phyloP scores from a whole-genome alignment of 2,113 vertebrate genomes.

The Isichthys henryi region DNA sequence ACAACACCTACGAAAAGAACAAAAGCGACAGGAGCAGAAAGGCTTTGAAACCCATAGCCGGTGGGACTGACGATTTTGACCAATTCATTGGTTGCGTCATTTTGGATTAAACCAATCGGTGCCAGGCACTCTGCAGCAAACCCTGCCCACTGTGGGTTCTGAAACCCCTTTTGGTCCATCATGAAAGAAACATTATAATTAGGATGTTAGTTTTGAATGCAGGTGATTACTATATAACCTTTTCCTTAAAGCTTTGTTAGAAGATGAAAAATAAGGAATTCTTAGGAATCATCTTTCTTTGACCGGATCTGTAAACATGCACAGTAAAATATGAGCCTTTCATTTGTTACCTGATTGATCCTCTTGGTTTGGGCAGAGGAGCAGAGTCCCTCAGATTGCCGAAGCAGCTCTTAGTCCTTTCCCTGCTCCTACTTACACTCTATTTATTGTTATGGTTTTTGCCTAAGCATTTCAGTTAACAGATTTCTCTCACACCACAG shows the following conservation, averaged over 20 bases:
- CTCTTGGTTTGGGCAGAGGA: neutral
- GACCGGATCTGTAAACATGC: neutral
- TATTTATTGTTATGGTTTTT: constrained; percentile 37
- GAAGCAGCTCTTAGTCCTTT: neutral
- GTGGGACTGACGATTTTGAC: neutral
- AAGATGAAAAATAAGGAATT: neutral
- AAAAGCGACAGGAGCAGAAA: neutral
- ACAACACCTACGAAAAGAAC: neutral
- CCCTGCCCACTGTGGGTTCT: neutral
- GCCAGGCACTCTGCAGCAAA: neutral
- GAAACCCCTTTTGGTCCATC: neutral
- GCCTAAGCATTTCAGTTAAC: constrained; percentile 28
- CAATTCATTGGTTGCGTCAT: neutral
- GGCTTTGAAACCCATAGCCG: neutral
- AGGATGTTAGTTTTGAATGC: neutral
- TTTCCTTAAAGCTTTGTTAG: neutral
- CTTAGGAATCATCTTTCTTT: neutral
- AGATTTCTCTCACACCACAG: constrained; percentile 41
- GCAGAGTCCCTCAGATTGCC: neutral
- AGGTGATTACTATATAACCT: neutral
- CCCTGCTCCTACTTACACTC: constrained; percentile 32
- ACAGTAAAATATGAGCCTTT: neutral
- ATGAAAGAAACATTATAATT: neutral
- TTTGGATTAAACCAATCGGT: neutral
- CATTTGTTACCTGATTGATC: neutral